A percentile compares a stretch with the other conserved stretches of the same genome.
phyloP scores from a whole-genome alignment of 1,140 invertebrate species.

The Bombus soroeensis region DNA sequence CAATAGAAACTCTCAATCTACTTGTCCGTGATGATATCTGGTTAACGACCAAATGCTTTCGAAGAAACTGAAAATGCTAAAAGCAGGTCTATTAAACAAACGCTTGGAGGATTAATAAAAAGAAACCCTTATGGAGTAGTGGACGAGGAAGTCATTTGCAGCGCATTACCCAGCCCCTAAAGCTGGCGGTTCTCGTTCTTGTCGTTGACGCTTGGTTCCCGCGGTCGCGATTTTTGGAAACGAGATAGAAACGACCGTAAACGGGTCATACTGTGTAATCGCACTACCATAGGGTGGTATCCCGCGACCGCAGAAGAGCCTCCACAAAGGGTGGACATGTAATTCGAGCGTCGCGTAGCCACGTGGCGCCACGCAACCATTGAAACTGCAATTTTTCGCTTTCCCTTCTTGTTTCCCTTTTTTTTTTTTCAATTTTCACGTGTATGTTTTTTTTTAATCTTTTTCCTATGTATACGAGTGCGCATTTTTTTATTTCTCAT shows the following conservation, averaged over 20 bases:
- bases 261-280: slow-evolving; percentile 60
- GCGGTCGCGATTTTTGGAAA: slow-evolving; percentile 42
- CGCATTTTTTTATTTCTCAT: neutral
- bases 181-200: neutral
- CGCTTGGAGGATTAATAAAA: neutral
- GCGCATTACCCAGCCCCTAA: slow-evolving; percentile 8
- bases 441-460: neutral
- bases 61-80: neutral
- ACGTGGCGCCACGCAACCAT: slow-evolving; percentile 26
- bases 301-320: slow-evolving; percentile 73
- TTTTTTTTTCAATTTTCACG: neutral
- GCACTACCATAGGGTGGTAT: slow-evolving; percentile 62
- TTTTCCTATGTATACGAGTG: neutral
- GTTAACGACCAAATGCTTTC: neutral
- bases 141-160: slow-evolving; percentile 13
- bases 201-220: slow-evolving; percentile 2
- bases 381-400: slow-evolving; percentile 31
- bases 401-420: neutral
- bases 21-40: neutral
- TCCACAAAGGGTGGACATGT: slow-evolving; percentile 65
- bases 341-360: slow-evolving; percentile 61
- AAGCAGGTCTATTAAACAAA: neutral
- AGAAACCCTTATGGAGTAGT: too few species aligned
- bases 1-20: neutral
- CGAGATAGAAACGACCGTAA: slow-evolving; percentile 36